phyloP scores from a whole-genome alignment of 2,113 vertebrate genomes.

The Cepphus grylle region DNA sequence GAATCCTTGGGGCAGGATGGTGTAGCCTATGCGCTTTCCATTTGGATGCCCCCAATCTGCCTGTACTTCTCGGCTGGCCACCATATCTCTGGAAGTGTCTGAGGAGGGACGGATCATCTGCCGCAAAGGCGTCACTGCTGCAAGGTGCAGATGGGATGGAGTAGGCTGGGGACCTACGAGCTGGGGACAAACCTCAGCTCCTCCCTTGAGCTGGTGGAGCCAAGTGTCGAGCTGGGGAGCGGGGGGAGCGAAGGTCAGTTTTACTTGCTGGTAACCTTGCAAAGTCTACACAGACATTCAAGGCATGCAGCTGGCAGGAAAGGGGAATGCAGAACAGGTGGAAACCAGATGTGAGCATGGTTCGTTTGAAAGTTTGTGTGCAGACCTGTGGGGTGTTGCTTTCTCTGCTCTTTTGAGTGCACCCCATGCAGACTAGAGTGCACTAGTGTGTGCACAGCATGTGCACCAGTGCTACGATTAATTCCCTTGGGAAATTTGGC shows the following conservation, averaged over 20 bases:
- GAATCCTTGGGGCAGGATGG: background rate
- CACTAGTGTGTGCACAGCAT: background rate
- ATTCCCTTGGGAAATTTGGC: background rate
- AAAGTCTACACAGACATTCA: background rate
- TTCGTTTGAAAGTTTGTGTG: background rate
- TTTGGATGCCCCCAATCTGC: background rate
- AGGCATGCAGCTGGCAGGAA: background rate
- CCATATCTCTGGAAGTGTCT: accelerated
- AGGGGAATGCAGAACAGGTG: background rate
- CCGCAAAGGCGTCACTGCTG: background rate
- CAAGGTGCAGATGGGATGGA: background rate
- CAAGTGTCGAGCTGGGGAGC: background rate
- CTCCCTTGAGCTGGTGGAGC: background rate
- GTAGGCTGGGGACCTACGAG: background rate
- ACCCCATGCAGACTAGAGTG: no score
- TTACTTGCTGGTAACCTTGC: background rate
- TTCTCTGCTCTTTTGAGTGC: background rate
- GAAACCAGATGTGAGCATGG: background rate
- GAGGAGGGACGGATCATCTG: background rate
- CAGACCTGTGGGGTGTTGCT: background rate
- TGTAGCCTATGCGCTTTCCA: background rate
- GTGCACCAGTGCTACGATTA: background rate
- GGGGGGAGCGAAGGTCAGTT: background rate
- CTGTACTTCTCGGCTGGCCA: background rate
- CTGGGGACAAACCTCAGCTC: background rate